Base-by-base conservation (phyloP, 2,797 vertebrate genomes). In the Eupleurogrammus muticus region DNA sequence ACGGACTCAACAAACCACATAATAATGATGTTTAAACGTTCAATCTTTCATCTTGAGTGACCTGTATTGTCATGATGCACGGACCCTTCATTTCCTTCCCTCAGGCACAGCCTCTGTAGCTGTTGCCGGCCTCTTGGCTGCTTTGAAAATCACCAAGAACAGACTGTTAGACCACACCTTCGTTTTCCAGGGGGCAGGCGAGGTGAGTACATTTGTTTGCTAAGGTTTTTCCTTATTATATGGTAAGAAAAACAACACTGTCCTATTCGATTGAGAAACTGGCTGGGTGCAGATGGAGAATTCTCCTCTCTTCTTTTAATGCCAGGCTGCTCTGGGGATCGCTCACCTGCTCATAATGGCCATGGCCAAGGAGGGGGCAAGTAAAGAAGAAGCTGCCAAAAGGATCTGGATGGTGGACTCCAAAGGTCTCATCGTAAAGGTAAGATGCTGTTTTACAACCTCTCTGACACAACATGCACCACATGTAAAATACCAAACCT, bases 361-460 rank as follows among this genome's bases (percentile, higher is more conserved):
- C n/a, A 95, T 99, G 94, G 94, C 95, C 68, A 98, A 98, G 85
- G 96, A 98, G 86, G 97, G 97, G 1, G 9, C 95, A 52, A 61
- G 91, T 48, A 92, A 86, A 78, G 91, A 92, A 72, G 96, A 98
- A 46, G 97, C 97, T 16, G 86, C 89, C 9, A 96, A 94, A 86
- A 97, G 90, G 92, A 98, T 99, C 90, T 99, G 97, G 97, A 97
- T 99, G 97, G 96, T 99, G 71, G 97, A 99, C 81, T 99, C 97
- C 36, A 98, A 93, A 80, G 97, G 97, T 54, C 95, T 99, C 62
- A 97, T 99, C 67, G 97, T 97, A 12, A 99, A 99, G 96, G 97
- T 99, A 93, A 80, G 2, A 16, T 24, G 10, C 40, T 44, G 2
- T 14, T 11, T 61, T 3, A 8, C 17, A 21, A 1, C 35, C 4